Percentiles rank a stretch among this genome's conserved stretches.
Evolutionary conservation across 2,113 vertebrate genomes (phyloP).

Genomic region (Xiphophorus maculatus): DNA sequence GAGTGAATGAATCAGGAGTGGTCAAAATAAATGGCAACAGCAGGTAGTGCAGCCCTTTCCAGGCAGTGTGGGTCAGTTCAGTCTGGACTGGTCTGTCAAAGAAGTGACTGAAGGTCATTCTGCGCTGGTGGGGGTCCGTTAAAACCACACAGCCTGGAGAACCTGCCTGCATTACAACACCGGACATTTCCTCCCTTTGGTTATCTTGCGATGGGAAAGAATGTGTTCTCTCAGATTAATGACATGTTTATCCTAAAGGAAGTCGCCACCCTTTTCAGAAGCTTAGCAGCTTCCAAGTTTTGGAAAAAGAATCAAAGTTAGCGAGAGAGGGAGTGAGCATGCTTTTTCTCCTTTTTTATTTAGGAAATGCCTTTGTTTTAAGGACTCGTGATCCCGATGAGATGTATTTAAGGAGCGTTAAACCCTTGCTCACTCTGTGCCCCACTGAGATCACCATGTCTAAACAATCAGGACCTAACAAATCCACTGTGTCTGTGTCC

Average conservation of each 20-base stretch:
- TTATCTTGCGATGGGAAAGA: constrained; percentile 94
- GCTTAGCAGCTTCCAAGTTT: constrained; percentile 84
- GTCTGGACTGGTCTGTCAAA: constrained; percentile 13
- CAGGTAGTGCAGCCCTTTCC: neutral
- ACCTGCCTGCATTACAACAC: constrained; percentile 66
- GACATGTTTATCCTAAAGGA: constrained; percentile 96
- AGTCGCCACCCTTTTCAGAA: constrained; percentile 92
- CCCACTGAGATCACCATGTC: constrained; percentile 51
- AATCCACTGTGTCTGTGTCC: constrained; percentile 48
- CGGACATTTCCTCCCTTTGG: constrained; percentile 75
- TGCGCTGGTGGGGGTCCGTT: constrained; percentile 46
- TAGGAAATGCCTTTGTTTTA: constrained; percentile 22
- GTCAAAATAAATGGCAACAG: neutral
- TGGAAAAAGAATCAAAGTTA: constrained; percentile 67
- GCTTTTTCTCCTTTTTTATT: constrained; percentile 15
- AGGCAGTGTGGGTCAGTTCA: neutral
- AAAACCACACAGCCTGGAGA: constrained; percentile 60
- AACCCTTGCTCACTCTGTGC: constrained; percentile 41
- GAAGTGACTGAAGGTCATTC: constrained; percentile 18
- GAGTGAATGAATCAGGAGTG: neutral
- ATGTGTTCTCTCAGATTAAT: constrained; percentile 92
- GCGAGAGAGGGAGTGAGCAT: constrained; percentile 5
- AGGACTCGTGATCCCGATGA: constrained; percentile 23
- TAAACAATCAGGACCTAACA: constrained; percentile 59
- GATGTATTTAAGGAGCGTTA: constrained; percentile 30